A percentile compares a stretch with the other conserved stretches of the same genome.
Evolutionary conservation across 2,888 invertebrate genomes (phyloP).

Genomic region (Ctena decussata): DNA sequence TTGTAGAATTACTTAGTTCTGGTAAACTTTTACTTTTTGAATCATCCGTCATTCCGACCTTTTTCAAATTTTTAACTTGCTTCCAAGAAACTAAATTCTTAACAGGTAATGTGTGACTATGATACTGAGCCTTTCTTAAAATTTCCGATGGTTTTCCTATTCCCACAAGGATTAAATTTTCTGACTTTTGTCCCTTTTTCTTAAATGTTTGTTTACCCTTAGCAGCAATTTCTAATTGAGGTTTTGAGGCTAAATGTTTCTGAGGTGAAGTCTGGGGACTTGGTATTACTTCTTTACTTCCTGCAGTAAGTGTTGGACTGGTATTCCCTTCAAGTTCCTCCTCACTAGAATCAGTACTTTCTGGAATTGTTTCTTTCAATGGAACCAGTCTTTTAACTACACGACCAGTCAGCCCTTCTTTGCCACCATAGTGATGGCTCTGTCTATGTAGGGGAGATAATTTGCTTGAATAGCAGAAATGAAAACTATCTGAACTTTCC

Average conservation of each 20-base stretch:
- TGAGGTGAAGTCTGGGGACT: slow-evolving; percentile 39
- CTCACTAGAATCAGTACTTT: slow-evolving; percentile 47
- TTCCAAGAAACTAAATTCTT: slow-evolving; percentile 76
- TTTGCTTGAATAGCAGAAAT: slow-evolving; percentile 73
- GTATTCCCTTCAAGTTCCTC: slow-evolving; percentile 53
- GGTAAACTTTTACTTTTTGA: slow-evolving; percentile 79
- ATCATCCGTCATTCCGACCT: slow-evolving; percentile 67
- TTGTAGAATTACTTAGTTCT: slow-evolving; percentile 67
- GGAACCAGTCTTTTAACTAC: slow-evolving; percentile 56
- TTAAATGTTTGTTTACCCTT: slow-evolving; percentile 43
- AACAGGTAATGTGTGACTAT: slow-evolving; percentile 62
- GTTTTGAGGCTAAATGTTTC: slow-evolving; percentile 25
- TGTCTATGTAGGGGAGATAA: slow-evolving; percentile 53
- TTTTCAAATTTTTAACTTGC: slow-evolving; percentile 73
- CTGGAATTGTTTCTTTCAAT: slow-evolving; percentile 48
- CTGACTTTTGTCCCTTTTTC: slow-evolving; percentile 37
- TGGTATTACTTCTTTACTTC: slow-evolving; percentile 52
- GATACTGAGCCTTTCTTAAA: slow-evolving; percentile 62
- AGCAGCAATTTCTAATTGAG: slow-evolving; percentile 30
- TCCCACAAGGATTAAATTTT: slow-evolving; percentile 61
- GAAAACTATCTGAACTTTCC: slow-evolving; percentile 81
- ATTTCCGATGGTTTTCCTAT: slow-evolving; percentile 62
- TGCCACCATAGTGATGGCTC: slow-evolving; percentile 41
- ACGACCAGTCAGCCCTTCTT: slow-evolving; percentile 52
- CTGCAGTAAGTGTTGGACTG: slow-evolving; percentile 60